Conservation (phyloP, 2,113 vertebrate species). For the Zosterops lateralis region DNA sequence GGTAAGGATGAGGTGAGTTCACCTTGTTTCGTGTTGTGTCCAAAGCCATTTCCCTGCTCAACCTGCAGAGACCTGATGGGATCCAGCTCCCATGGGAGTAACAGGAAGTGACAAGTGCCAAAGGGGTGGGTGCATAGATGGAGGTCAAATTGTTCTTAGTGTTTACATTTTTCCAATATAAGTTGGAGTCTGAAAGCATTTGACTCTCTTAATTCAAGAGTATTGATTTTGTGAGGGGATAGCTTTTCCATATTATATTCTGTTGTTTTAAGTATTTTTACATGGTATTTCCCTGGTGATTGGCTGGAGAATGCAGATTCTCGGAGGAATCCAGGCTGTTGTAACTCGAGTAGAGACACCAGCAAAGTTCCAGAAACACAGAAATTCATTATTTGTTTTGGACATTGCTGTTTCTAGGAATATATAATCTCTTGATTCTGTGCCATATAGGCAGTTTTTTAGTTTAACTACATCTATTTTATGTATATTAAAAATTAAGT, state of each 20-base stretch:
- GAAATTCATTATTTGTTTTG: background rate
- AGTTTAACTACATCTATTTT: background rate
- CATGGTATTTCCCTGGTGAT: background rate
- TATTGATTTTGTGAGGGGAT: background rate
- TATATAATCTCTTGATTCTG: background rate
- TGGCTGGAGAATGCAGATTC: background rate
- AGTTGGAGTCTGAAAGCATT: background rate
- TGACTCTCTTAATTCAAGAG: background rate
- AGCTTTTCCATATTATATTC: background rate
- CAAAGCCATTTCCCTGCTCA: background rate
- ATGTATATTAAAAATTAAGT: background rate
- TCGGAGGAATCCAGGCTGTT: background rate
- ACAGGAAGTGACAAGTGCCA: background rate
- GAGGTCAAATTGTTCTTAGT: background rate
- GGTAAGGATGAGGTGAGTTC: background rate
- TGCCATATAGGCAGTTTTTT: background rate
- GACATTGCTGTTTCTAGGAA: background rate
- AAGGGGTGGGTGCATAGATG: background rate
- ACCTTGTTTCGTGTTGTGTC: fast-evolving
- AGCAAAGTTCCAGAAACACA: background rate
- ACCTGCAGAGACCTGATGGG: background rate
- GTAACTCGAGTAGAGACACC: background rate
- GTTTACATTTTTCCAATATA: background rate
- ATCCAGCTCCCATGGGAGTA: background rate
- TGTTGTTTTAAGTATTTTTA: background rate